Evolutionary conservation across 1,140 invertebrate species (phyloP).

Genomic region (Aradophagus sp.): DNA sequence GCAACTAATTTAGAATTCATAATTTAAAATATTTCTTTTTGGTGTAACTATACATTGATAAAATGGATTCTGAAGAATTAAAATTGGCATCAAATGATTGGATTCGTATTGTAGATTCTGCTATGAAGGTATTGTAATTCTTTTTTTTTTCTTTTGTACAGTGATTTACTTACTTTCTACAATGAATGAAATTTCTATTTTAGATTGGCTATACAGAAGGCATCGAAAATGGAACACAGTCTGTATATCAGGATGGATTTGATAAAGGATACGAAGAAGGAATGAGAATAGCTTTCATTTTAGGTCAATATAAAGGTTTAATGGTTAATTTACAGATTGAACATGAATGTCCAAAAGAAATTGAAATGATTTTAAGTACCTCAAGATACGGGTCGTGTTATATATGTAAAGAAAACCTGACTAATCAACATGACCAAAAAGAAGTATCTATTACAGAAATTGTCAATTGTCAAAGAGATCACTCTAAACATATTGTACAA

Average conservation of each 20-base stretch:
- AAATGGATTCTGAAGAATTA: constrained; percentile 52
- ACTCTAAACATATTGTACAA: constrained; percentile 50
- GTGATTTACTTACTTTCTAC: not conserved
- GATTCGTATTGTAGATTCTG: constrained; percentile 60
- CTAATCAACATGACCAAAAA: constrained; percentile 5
- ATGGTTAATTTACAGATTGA: constrained; percentile 24
- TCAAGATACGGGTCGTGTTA: constrained; percentile 65
- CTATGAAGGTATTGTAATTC: constrained; percentile 61
- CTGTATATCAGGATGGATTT: constrained; percentile 76
- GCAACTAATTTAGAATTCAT: too few relatives aligned
- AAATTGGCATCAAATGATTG: constrained; percentile 64
- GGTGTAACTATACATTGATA: too few relatives aligned
- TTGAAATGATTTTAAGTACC: constrained; percentile 54
- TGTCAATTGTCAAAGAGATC: constrained; percentile 55
- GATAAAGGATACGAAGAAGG: constrained; percentile 76
- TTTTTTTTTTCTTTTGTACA: constrained; percentile 1
- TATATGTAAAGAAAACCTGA: constrained; percentile 56
- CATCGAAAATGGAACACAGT: constrained; percentile 73
- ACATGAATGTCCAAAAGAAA: constrained; percentile 34
- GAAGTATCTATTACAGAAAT: constrained; percentile 52
- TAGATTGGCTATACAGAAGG: constrained; percentile 78
- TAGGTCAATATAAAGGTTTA: constrained; percentile 73
- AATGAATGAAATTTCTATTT: constrained; percentile 17
- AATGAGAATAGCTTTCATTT: constrained; percentile 72
- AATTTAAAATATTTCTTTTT: too few relatives aligned